phyloP scores from a whole-genome alignment of 2,113 vertebrate species.

The Hippoglossus stenolepis region DNA sequence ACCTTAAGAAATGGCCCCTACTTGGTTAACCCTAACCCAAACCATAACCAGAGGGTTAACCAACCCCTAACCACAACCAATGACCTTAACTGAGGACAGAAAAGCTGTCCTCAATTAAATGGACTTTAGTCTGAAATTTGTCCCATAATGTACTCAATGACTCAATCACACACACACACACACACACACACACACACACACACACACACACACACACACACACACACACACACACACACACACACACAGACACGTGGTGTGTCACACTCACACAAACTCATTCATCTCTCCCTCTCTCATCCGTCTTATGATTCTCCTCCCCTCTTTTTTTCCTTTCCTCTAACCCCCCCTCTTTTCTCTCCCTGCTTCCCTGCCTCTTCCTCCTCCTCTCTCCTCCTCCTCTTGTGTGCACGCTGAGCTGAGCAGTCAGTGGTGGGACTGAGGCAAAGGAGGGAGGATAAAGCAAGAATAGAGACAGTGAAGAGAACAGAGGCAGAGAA shows the following conservation, averaged over 20 bases:
- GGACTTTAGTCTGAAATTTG: neutral
- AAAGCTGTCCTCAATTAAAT: neutral
- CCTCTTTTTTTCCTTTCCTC: slow-evolving; percentile 52
- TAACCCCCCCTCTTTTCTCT: slow-evolving; percentile 3
- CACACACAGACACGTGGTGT: slow-evolving; percentile 12
- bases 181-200: slow-evolving; percentile 37
- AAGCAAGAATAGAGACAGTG: slow-evolving; percentile 66
- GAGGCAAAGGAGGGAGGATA: slow-evolving; percentile 75
- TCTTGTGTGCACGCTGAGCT: slow-evolving; percentile 63
- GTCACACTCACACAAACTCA: slow-evolving; percentile 62
- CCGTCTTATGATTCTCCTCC: slow-evolving; percentile 75
- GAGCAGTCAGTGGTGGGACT: slow-evolving; percentile 84
- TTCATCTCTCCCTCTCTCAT: slow-evolving; percentile 71
- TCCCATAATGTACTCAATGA: neutral
- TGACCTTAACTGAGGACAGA: neutral
- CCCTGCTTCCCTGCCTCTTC: neutral
- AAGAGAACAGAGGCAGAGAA: slow-evolving; percentile 58
- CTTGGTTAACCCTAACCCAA: neutral
- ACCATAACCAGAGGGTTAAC: neutral
- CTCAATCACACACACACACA: slow-evolving; percentile 30
- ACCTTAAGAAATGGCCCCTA: no score
- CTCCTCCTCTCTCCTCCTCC: slow-evolving; percentile 34
- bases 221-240: slow-evolving; percentile 40
- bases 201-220: slow-evolving; percentile 33
- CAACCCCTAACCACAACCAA: neutral